These are phyloP conservation scores for Toxotes jaculatrix DNA, from an alignment of 2,113 vertebrate genomes.

Conservation along the genomic window DNA sequence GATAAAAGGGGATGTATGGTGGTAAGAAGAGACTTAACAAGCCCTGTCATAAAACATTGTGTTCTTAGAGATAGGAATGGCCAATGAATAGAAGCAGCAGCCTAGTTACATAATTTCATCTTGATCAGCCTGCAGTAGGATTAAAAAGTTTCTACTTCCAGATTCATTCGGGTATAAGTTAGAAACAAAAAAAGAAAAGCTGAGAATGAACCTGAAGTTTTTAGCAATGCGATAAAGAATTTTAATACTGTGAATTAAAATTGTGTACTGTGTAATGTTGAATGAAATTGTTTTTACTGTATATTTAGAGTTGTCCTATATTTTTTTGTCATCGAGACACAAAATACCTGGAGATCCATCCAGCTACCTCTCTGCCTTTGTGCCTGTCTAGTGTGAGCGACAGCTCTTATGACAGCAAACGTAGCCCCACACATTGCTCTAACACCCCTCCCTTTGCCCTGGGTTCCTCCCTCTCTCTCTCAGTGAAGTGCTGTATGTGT, in stretches of 20 bases:
- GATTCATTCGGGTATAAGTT: background rate
- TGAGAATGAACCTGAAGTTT: background rate
- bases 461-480: background rate
- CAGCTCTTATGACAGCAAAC: background rate
- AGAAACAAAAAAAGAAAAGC: background rate
- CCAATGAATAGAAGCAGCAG: constrained; percentile 9
- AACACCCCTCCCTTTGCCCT: constrained; percentile 7
- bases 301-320: background rate
- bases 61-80: background rate
- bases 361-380: background rate
- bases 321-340: background rate
- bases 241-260: too few species aligned
- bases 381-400: constrained; percentile 11
- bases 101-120: constrained; percentile 34
- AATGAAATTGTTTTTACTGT: background rate
- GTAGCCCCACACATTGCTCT: constrained; percentile 10
- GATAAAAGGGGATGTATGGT: background rate
- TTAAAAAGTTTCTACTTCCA: constrained; percentile 4
- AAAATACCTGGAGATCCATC: background rate
- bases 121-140: constrained; percentile 15
- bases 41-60: constrained; percentile 11
- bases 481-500: constrained; percentile 41
- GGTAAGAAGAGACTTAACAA: background rate
- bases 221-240: background rate
- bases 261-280: background rate